Evolutionary conservation across 2,888 invertebrate genomes (phyloP).

Genomic region (Ernsta delagoae): DNA sequence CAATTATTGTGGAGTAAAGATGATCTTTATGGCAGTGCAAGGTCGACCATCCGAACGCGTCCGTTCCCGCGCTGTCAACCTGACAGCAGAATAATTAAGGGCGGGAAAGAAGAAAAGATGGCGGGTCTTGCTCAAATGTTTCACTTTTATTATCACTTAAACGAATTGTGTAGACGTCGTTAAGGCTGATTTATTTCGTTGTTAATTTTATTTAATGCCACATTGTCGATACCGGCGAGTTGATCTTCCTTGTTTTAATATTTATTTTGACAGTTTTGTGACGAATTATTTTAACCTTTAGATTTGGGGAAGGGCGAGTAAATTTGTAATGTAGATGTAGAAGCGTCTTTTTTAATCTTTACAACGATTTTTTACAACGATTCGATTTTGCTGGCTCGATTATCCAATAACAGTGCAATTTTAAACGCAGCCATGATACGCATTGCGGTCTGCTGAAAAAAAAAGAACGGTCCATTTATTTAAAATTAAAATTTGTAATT

Average conservation of each 20-base stretch:
- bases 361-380: too few species aligned
- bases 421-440: too few species aligned
- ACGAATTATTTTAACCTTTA: conserved; percentile 12
- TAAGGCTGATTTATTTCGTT: conserved; percentile 31
- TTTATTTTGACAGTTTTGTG: not conserved
- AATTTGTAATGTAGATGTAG: too few species aligned
- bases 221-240: conserved; percentile 10
- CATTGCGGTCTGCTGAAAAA: too few species aligned
- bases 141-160: conserved; percentile 36
- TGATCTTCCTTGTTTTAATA: conserved; percentile 20
- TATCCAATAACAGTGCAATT: too few species aligned
- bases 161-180: conserved; percentile 30
- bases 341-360: too few species aligned
- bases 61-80: conserved; percentile 39
- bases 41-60: conserved; percentile 40
- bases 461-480: too few species aligned
- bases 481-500: too few species aligned
- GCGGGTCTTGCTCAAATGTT: conserved; percentile 31
- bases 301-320: too few species aligned
- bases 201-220: conserved; percentile 34
- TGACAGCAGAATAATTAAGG: conserved; percentile 43
- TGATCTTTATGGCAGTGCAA: conserved; percentile 38
- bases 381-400: too few species aligned
- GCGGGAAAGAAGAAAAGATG: conserved; percentile 39
- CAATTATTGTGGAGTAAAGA: conserved; percentile 6